Evolutionary conservation across 1,140 invertebrate genomes (phyloP), one percentile per base, ranked within the genome.

Genomic region (Tachypleus tridentatus): DNA sequence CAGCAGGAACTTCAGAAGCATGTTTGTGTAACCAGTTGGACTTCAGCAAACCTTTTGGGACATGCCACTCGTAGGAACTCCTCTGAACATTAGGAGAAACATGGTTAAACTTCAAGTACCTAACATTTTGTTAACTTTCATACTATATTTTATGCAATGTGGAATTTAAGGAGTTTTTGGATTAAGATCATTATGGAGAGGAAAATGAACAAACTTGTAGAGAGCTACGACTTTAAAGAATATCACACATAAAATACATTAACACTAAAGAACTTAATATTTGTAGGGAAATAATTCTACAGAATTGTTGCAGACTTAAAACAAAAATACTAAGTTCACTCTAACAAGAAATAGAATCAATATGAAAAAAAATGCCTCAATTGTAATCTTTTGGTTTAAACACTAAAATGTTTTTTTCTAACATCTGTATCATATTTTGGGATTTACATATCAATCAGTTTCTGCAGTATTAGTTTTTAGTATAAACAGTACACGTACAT

Each of bases 1-100:
- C 86, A 4, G 93, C 87, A 11, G 97, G 95, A 68, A 98, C 83
- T 60, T 91, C 81, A 71, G 88, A 84, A 5, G 97, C 79, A 76
- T 98, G 92, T 80, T 99, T 99, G 7, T 86, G 82, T 80, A 97
- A 88, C 97, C 97, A 99, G 73, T 92, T 91, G 6, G 85, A 85
- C 75, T 97, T 97, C 4, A 99, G 79, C 67, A 98, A 93, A 50
- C 96, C 96, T 79, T 95, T 96, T 0, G 94, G 93, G 72, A 93
- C 87, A 73, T 97, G 96, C 87, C 90, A 93, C 73, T 97, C 93
- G 77, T 97, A 97, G 0, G 89, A 89, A 70, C 89, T 87, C 72
- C 89, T 82, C 84, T 86, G 72, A 51, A 75, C 73, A 52, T 51
- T 58, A 61, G 61, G 71, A 71, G 60, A 69, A 72, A 69, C 64